These are phyloP conservation scores for Lamellibrachia satsuma DNA, from an alignment of 2,888 invertebrate genomes.

Conservation along the genomic window DNA sequence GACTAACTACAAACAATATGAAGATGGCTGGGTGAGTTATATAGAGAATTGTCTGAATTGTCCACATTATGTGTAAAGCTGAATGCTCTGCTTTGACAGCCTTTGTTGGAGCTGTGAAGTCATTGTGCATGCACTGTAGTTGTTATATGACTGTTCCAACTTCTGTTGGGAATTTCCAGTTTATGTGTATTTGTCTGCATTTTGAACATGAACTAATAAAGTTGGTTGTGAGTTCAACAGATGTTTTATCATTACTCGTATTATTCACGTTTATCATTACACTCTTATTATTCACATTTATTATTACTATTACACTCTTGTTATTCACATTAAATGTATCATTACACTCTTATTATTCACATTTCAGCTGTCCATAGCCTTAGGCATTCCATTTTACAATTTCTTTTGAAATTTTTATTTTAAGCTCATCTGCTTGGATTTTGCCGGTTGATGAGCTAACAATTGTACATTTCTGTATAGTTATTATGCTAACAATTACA, in stretches of 20 bases:
- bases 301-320: no score
- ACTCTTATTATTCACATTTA: no score
- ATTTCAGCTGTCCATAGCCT: not conserved
- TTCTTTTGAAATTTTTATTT: not conserved
- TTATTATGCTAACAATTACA: no score
- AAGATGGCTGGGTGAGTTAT: not conserved
- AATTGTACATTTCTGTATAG: no score
- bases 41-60: not conserved
- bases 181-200: not conserved
- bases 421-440: no score
- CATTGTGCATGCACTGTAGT: not conserved
- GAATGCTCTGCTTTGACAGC: not conserved
- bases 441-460: no score
- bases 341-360: not conserved
- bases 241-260: not conserved
- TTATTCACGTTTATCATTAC: no score
- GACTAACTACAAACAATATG: not conserved
- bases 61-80: not conserved
- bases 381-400: not conserved
- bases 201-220: not conserved
- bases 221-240: not conserved
- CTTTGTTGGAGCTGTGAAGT: not conserved
- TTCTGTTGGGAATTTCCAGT: not conserved
- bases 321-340: not conserved
- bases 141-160: not conserved